phyloP scores from a whole-genome alignment of 2,888 invertebrate species.

The Thymelicus sylvestris region DNA sequence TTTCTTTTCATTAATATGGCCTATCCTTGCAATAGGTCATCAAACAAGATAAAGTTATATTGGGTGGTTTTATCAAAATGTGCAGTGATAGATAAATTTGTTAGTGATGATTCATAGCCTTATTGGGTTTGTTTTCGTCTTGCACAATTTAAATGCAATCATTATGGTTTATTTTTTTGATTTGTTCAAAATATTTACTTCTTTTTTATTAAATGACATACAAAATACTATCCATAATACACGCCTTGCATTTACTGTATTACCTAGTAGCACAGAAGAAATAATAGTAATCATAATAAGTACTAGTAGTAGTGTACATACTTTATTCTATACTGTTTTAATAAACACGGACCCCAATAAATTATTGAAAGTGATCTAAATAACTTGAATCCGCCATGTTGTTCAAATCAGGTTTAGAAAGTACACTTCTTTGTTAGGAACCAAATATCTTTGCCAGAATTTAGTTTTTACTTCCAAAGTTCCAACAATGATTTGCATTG shows the following conservation, averaged over 20 bases:
- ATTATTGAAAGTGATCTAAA: too few species aligned
- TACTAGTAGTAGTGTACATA: too few species aligned
- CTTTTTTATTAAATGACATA: background rate
- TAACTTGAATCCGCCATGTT: too few species aligned
- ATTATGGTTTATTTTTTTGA: background rate
- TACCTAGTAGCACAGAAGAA: too few species aligned
- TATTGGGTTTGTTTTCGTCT: background rate
- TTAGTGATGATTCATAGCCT: background rate
- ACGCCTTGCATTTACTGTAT: too few species aligned
- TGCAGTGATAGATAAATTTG: background rate
- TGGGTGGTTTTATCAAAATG: background rate
- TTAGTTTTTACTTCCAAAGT: background rate
- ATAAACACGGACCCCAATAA: too few species aligned
- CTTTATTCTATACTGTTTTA: too few species aligned
- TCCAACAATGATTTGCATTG: background rate
- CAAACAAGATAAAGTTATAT: background rate
- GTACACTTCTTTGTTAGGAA: background rate
- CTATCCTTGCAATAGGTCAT: background rate
- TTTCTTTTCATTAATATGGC: too few species aligned
- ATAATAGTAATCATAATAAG: too few species aligned
- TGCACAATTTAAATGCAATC: slow-evolving; percentile 21
- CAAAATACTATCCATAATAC: too few species aligned
- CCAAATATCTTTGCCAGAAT: background rate
- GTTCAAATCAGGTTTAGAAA: background rate
- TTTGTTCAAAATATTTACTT: background rate